Evolutionary conservation across 2,113 vertebrate species (phyloP).

Genomic region (Orientallactaga bullata): DNA sequence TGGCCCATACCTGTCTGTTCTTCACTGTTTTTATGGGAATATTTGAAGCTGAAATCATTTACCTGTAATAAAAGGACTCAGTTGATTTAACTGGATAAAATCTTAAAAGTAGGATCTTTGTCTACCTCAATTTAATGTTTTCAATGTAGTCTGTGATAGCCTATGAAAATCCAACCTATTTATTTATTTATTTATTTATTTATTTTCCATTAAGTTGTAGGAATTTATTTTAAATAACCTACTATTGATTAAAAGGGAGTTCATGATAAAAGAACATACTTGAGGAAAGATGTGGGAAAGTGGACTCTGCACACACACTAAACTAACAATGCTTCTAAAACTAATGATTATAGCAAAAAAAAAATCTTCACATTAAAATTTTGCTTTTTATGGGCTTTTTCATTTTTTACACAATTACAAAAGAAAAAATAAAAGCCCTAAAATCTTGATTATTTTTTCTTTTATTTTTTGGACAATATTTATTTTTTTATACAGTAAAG

Average conservation of each 20-base stretch:
- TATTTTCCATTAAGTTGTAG: conserved; percentile 92
- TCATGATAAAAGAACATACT: conserved; percentile 97
- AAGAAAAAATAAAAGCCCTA: conserved; percentile 93
- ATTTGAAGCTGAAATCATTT: not conserved
- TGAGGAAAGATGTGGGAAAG: conserved; percentile 91
- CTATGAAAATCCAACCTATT: no score
- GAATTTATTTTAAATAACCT: conserved; percentile 99
- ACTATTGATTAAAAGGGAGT: conserved; percentile 94
- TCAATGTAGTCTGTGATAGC: not conserved
- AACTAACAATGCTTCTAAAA: conserved; percentile 92
- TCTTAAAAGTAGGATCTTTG: not conserved
- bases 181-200: no score
- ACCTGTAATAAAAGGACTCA: not conserved
- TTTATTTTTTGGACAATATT: no score
- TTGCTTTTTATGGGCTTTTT: conserved; percentile 88
- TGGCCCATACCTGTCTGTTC: not conserved
- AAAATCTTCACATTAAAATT: conserved; percentile 96
- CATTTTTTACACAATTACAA: conserved; percentile 93
- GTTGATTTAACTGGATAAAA: not conserved
- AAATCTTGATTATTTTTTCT: conserved; percentile 89
- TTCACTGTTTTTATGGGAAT: not conserved
- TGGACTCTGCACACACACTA: conserved; percentile 91
- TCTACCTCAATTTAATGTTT: not conserved
- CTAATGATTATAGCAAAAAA: conserved; percentile 92
- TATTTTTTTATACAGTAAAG: conserved; percentile 90